Conservation (phyloP, 1,140 invertebrate genomes). For the Pteromalus puparum region DNA sequence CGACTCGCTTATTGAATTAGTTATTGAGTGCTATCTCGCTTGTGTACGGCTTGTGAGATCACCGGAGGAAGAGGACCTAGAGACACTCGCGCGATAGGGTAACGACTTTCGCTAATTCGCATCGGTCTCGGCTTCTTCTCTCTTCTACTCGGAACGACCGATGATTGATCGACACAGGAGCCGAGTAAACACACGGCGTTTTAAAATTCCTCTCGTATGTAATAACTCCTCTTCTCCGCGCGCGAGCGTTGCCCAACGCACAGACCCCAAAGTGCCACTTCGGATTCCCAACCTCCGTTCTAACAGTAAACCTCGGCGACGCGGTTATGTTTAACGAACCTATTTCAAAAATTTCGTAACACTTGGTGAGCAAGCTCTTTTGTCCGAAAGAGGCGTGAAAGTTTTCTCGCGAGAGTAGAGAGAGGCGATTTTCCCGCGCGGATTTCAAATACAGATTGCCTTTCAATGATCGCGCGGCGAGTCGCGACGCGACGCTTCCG, state of each 20-base stretch:
- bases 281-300: not conserved
- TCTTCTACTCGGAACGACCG: not conserved
- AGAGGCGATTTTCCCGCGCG: too few relatives aligned
- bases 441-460: too few relatives aligned
- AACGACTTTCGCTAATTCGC: conserved; percentile 21
- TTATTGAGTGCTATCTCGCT: not conserved
- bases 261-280: not conserved
- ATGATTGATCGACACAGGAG: not conserved
- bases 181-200: not conserved
- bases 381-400: not conserved
- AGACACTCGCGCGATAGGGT: not conserved
- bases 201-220: conserved; percentile 7
- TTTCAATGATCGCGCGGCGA: too few relatives aligned
- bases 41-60: conserved; percentile 2
- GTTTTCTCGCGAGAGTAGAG: not conserved
- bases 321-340: not conserved
- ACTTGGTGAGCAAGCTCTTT: not conserved
- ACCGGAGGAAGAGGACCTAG: not conserved
- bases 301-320: conserved; percentile 19
- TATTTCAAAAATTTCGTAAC: conserved; percentile 19
- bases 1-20: conserved; percentile 24
- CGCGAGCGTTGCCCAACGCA: not conserved
- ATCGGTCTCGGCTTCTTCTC: not conserved
- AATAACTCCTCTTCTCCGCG: not conserved
- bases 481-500: too few relatives aligned